Evolutionary conservation across 1,140 invertebrate genomes (phyloP).

Genomic region (Thaumetopoea pityocampa): DNA sequence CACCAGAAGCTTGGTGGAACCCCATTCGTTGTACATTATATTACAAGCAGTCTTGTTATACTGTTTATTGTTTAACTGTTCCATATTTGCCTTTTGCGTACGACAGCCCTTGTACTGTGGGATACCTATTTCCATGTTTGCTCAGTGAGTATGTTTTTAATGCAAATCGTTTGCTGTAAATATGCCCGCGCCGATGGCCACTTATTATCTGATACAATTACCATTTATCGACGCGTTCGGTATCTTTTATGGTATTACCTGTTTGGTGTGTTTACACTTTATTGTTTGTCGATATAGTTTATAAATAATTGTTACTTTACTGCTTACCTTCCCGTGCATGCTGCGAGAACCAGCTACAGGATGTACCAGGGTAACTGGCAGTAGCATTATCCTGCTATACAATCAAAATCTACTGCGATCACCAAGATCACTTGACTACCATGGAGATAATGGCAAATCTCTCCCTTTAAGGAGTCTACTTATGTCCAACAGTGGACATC

Average conservation of each 20-base stretch:
- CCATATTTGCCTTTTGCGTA: conserved; percentile 55
- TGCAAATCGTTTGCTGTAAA: conserved; percentile 58
- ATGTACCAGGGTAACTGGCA: too few species aligned
- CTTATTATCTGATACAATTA: conserved; percentile 48
- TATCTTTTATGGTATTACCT: conserved; percentile 42
- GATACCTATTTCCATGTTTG: conserved; percentile 53
- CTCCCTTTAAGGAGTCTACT: too few species aligned
- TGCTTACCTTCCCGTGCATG: too few species aligned
- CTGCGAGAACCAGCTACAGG: too few species aligned
- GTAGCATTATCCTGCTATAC: too few species aligned
- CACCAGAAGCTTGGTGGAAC: conserved; percentile 6
- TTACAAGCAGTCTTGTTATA: conserved; percentile 49
- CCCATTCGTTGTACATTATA: conserved; percentile 45
- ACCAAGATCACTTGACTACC: too few species aligned
- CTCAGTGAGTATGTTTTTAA: conserved; percentile 55
- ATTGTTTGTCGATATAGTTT: conserved; percentile 18
- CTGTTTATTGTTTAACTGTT: conserved; percentile 63
- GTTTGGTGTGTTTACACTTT: conserved; percentile 30
- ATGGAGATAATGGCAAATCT: too few species aligned
- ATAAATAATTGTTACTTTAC: conserved; percentile 6
- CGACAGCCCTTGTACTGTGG: conserved; percentile 49
- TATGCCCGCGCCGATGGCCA: conserved; percentile 49
- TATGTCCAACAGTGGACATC: too few species aligned
- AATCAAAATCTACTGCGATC: too few species aligned
- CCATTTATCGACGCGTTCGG: conserved; percentile 49